phyloP scores from a whole-genome alignment of 2,113 vertebrate genomes.

The Anhinga anhinga region DNA sequence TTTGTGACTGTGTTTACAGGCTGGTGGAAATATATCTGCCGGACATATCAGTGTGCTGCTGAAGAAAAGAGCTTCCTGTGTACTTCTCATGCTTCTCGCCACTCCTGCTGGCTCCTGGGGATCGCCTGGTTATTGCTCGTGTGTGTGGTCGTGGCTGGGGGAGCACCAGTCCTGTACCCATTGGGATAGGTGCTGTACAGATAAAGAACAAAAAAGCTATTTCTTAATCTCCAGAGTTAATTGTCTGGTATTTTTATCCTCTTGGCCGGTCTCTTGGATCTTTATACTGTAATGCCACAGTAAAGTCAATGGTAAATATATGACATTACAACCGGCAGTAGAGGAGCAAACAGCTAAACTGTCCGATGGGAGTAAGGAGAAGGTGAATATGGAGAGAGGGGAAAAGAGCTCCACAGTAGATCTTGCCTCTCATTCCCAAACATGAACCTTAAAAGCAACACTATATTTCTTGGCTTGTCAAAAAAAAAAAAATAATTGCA shows the following conservation, averaged over 20 bases:
- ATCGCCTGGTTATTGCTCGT: neutral
- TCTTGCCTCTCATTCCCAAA: neutral
- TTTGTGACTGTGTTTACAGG: neutral
- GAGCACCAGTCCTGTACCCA: neutral
- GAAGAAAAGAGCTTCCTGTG: neutral
- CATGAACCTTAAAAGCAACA: neutral
- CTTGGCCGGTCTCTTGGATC: neutral
- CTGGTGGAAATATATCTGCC: neutral
- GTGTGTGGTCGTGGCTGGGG: neutral
- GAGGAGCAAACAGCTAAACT: neutral
- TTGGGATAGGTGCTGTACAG: neutral
- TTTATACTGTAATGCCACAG: neutral
- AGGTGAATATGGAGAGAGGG: neutral
- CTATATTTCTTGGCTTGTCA: neutral
- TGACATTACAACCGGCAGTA: neutral
- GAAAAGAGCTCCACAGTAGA: neutral
- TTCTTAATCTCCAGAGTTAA: neutral
- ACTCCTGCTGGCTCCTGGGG: neutral
- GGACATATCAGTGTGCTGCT: neutral
- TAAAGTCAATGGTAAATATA: neutral
- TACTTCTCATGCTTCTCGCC: neutral
- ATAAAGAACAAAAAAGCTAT: neutral
- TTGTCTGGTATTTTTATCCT: neutral
- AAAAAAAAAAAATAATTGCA: neutral
- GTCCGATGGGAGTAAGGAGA: neutral